phyloP scores from a whole-genome alignment of 2,113 vertebrate genomes.

The Ciconia stormi region DNA sequence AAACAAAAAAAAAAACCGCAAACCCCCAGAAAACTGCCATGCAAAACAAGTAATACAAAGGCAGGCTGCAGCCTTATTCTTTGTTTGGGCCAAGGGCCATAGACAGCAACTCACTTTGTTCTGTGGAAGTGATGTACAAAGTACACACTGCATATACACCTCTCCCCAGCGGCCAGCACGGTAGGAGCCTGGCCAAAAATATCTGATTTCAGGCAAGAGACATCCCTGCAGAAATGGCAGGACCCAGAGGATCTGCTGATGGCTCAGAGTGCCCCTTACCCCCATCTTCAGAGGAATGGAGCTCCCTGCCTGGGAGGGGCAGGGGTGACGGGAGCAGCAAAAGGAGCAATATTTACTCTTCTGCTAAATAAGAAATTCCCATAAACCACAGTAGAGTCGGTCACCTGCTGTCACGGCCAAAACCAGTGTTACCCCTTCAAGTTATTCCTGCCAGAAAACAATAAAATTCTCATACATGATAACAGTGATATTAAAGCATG shows the following conservation, averaged over 20 bases:
- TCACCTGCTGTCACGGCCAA: background rate
- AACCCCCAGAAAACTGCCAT: background rate
- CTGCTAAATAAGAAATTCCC: background rate
- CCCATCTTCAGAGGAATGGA: background rate
- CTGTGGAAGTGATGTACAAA: background rate
- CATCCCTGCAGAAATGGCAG: background rate
- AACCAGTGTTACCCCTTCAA: background rate
- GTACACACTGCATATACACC: no score
- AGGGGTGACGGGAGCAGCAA: fast-evolving
- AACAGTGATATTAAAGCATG: background rate
- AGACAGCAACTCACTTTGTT: background rate
- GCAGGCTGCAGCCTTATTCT: background rate
- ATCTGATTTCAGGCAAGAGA: background rate
- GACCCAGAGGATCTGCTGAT: background rate
- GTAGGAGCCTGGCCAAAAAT: background rate
- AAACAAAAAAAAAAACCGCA: no score
- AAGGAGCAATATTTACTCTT: background rate
- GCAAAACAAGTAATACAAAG: background rate
- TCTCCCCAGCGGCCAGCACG: background rate
- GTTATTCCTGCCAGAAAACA: background rate
- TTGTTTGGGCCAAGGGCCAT: background rate
- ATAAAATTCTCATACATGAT: background rate
- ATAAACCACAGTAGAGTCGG: background rate
- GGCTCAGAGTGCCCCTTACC: background rate
- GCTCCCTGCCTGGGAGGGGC: background rate